phyloP scores from a whole-genome alignment of 2,113 vertebrate species.

The Isurus oxyrinchus region DNA sequence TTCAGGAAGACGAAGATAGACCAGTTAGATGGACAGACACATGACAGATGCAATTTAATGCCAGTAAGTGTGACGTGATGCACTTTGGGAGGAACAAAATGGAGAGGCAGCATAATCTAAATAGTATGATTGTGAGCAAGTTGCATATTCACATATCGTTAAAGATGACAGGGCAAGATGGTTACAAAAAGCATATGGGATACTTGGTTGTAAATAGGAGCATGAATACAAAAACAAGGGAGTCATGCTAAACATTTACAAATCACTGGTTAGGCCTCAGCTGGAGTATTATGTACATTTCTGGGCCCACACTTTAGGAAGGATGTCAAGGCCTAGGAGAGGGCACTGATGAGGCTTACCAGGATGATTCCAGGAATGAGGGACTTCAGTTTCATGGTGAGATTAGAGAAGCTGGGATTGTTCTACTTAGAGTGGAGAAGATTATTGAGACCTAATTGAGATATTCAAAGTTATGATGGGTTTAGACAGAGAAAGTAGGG shows the following conservation, averaged over 20 bases:
- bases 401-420: not conserved
- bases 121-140: not conserved
- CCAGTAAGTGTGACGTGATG: not conserved
- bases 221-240: not conserved
- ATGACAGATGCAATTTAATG: not conserved
- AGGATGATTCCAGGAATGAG: not conserved
- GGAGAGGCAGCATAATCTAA: not conserved
- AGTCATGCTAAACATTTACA: not conserved
- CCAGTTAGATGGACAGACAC: not conserved
- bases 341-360: not conserved
- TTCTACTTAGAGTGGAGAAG: not conserved
- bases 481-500: not conserved
- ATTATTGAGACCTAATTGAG: not conserved
- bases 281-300: not conserved
- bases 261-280: not conserved
- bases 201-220: not conserved
- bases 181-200: not conserved
- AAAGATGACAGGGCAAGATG: not conserved
- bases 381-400: not conserved
- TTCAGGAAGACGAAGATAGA: not conserved
- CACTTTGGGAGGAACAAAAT: not conserved
- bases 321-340: not conserved
- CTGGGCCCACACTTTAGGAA: not conserved
- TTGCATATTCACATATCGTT: not conserved
- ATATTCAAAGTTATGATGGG: not conserved